phyloP scores from a whole-genome alignment of 2,888 invertebrate genomes.

The Scotopteryx bipunctaria region DNA sequence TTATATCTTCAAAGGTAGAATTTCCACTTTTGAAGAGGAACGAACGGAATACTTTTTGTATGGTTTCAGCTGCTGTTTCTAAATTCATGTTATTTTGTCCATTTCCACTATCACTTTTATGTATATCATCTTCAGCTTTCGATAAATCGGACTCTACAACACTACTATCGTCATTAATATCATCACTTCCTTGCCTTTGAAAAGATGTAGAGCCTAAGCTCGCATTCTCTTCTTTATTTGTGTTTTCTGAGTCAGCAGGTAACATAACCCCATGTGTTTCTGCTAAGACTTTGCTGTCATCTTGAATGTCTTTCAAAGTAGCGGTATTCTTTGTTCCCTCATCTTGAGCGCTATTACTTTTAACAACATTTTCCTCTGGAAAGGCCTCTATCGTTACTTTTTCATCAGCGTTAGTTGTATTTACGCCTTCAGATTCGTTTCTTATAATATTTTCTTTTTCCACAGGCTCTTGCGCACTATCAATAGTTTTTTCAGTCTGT shows the following conservation, averaged over 20 bases:
- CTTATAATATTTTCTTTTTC: not conserved
- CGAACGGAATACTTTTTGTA: conserved; percentile 81
- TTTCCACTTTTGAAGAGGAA: conserved; percentile 75
- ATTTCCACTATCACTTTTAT: conserved; percentile 24
- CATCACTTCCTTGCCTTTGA: conserved; percentile 27
- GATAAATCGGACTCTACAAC: conserved; percentile 31
- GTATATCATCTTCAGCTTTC: conserved; percentile 33
- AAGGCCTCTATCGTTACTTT: not conserved
- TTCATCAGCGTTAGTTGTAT: not conserved
- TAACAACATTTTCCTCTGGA: not conserved
- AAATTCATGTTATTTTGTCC: conserved; percentile 65
- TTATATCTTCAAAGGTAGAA: conserved; percentile 67
- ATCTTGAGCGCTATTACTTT: not conserved
- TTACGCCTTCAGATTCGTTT: not conserved
- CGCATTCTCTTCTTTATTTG: conserved; percentile 8
- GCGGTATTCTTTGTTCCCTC: not conserved
- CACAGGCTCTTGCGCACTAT: not conserved
- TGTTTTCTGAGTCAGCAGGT: conserved; percentile 1
- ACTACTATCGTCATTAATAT: conserved; percentile 33
- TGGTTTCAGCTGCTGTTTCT: conserved; percentile 81
- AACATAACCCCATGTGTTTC: not conserved
- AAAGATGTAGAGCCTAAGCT: conserved; percentile 13
- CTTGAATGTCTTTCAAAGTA: not conserved
- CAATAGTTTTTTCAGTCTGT: not conserved
- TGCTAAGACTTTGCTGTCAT: not conserved